These are phyloP conservation scores for Cyprinodon brontotheroides DNA, from an alignment of 2,113 vertebrate genomes.

Conservation along the genomic window DNA sequence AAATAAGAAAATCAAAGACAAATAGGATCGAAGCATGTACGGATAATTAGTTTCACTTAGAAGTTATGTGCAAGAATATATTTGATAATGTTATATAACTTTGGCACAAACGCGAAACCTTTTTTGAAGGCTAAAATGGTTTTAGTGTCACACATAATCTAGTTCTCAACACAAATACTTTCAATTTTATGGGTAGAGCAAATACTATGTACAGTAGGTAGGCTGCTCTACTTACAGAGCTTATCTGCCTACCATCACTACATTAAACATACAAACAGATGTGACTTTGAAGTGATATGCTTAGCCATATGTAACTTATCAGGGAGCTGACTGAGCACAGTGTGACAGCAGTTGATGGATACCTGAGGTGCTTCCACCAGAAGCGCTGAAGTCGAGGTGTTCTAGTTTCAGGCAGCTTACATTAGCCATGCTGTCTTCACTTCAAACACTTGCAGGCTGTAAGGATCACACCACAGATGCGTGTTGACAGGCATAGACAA, in stretches of 20 bases:
- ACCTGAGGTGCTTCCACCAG: constrained; percentile 36
- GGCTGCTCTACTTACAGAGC: constrained; percentile 7
- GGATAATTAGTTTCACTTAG: neutral
- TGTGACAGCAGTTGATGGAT: constrained; percentile 57
- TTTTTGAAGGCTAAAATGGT: neutral
- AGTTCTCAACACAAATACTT: neutral
- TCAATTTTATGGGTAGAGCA: neutral
- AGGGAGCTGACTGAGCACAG: constrained; percentile 31
- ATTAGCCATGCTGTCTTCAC: constrained; percentile 63
- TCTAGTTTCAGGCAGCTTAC: constrained; percentile 59
- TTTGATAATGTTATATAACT: neutral
- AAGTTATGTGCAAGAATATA: neutral
- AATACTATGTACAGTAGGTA: neutral
- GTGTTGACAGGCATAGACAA: constrained; percentile 63
- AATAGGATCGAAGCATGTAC: neutral
- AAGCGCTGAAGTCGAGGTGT: constrained; percentile 36
- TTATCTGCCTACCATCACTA: neutral
- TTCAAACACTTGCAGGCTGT: constrained; percentile 62
- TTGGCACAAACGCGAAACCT: neutral
- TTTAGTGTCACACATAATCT: neutral
- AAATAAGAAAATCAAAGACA: neutral
- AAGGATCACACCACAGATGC: constrained; percentile 57
- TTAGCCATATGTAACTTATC: constrained; percentile 48
- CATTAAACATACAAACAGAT: constrained; percentile 26
- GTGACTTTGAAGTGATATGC: constrained; percentile 51